Base-by-base conservation (phyloP, 2,113 vertebrate genomes). In the Himantopus leucocephalus region DNA sequence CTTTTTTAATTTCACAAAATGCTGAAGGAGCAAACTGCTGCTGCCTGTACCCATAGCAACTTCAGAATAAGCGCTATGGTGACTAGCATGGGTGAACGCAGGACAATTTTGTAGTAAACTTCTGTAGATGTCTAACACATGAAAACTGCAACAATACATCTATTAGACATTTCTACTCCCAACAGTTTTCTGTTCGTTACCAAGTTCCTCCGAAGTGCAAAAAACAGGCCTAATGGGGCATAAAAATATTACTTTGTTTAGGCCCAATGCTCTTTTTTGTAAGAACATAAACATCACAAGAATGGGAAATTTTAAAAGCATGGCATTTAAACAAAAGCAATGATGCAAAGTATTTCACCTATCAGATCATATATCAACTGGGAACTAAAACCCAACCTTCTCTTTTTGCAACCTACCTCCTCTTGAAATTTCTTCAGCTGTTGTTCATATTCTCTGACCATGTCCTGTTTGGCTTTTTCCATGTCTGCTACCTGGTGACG, bases 401-500 rank as follows among this genome's bases (percentile, higher is more conserved):
- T 62, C 50, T 59, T 90, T 52, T 15, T 45, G 66, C 35, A 47
- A 58, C 96, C 96, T 87, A 99, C 99, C 98, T 99, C 99, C 73
- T 99, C 99, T 17, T 98, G 97, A 71, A 99, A 96, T 56, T 98
- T 98, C 95, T 98, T 98, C 74, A 99, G 97, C 84, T 99, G 99
- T 12, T 98, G 98, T 53, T 99, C 99, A 45, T 99, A 99, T 32
- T 99, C 99, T 52, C 95, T 30, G 12, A 97, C 97, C 89, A 99
- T 96, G n/a, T 98, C 98, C 77, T 98, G 98, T 85, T 98, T 98
- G 79, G 91, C 88, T 41, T 97, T 94, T 91, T 99, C 98, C 79
- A 94, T 64, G 8, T 98, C 98, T 88, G 98, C 97, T 1, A 99
- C 80, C 96, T 99, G 98, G 76, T 98, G 97, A 47, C n/a, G 97